Percentiles rank a stretch among this genome's conserved stretches.
These are phyloP conservation scores for Ceuthmochares aereus DNA, from an alignment of 2,113 vertebrate genomes.

Conservation along the genomic window DNA sequence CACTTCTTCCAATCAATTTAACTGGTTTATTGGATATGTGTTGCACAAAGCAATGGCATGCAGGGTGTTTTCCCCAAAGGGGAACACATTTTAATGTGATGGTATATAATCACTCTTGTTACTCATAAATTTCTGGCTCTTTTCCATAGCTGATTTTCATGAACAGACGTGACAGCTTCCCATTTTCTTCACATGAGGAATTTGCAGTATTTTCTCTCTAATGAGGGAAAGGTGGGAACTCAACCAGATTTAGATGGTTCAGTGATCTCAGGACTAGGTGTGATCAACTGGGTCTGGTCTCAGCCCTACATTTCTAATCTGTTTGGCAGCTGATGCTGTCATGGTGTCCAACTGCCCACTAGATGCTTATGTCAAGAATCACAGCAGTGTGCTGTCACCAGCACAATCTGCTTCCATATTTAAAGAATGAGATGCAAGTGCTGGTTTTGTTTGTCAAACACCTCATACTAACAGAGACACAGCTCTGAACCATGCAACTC, in stretches of 20 bases:
- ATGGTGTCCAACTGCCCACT: not conserved
- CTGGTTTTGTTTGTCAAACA: not conserved
- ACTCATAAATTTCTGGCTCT: not conserved
- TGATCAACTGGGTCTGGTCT: not conserved
- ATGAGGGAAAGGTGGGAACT: not conserved
- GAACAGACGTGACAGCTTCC: accelerated
- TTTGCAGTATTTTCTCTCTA: not conserved
- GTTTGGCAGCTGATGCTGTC: not conserved
- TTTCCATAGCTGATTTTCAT: not conserved
- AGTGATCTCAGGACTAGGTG: not conserved
- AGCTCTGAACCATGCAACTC: not conserved
- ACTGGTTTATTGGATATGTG: not conserved
- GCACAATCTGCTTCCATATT: not conserved
- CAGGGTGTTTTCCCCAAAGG: not conserved
- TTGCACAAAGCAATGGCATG: not conserved
- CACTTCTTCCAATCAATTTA: not conserved
- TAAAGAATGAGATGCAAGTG: not conserved
- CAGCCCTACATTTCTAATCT: not conserved
- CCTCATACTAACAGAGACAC: not conserved
- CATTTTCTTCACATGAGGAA: not conserved
- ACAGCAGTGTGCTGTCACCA: not conserved
- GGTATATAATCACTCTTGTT: not conserved
- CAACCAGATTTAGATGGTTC: not conserved
- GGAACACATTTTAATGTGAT: not conserved
- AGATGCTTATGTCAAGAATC: not conserved